These are phyloP conservation scores for Aspiorhynchus laticeps DNA, from an alignment of 2,113 vertebrate species.

Conservation along the genomic window DNA sequence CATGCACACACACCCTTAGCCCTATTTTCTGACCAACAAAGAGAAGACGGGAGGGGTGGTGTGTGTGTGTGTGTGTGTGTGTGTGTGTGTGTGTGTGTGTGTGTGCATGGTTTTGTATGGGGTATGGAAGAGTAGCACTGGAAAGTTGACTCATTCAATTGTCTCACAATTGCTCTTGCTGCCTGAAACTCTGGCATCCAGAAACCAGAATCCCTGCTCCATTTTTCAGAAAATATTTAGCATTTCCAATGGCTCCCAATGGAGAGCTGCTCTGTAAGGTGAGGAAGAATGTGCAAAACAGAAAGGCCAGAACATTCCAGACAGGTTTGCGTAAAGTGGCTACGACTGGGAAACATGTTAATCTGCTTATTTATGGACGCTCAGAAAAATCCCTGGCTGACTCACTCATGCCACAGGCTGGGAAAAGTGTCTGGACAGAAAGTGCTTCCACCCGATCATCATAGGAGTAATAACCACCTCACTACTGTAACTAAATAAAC, in stretches of 20 bases:
- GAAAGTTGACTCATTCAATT: constrained; percentile 42
- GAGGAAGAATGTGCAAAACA: neutral
- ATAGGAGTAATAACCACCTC: constrained; percentile 44
- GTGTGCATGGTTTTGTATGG: neutral
- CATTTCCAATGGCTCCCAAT: constrained; percentile 30
- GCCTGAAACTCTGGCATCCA: constrained; percentile 31
- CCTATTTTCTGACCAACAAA: constrained; percentile 54
- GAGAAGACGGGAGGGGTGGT: constrained; percentile 28
- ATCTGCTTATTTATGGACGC: constrained; percentile 51
- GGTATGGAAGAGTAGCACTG: neutral
- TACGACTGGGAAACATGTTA: constrained; percentile 42
- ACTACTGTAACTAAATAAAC: constrained; percentile 42
- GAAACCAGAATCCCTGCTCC: constrained; percentile 28
- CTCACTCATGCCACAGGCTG: constrained; percentile 47
- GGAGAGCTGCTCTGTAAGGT: neutral
- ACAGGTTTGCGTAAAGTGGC: constrained; percentile 36
- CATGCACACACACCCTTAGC: constrained; percentile 31
- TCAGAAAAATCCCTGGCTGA: constrained; percentile 30
- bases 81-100: neutral
- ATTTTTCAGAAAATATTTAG: constrained; percentile 39
- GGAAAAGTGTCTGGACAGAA: constrained; percentile 43
- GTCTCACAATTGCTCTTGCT: constrained; percentile 41
- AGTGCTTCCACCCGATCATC: constrained; percentile 40
- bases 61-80: neutral
- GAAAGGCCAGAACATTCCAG: constrained; percentile 22